Evolutionary conservation across 2,888 invertebrate genomes (phyloP), one percentile per base, ranked within the genome.

Genomic region (Drosophila cognata): DNA sequence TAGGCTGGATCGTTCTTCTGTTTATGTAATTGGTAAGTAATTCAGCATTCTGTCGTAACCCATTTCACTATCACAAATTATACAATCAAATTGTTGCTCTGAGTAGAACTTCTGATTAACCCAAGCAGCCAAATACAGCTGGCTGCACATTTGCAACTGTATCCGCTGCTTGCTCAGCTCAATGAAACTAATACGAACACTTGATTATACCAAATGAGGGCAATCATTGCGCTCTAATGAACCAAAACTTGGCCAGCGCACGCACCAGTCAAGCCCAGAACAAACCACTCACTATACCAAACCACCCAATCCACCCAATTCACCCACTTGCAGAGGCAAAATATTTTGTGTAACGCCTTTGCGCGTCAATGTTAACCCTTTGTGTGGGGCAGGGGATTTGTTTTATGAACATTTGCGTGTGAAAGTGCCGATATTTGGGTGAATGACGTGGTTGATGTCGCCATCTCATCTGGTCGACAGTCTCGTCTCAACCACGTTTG

Each of bases 191-290:
- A 84, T 84, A 84, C 77, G 85, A 79, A 59, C 83, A 89, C 83
- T 89, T 85, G 85, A 86, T 86, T 89, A 86, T 82, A 71, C 74
- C 85, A 87, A 86, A 89, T 86, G 86, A 89, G 86, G 89, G 75
- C 85, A 86, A 86, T 86, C 88, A 86, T 85, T 71, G 85, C 69
- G 85, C 89, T 89, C 88, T 89, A 86, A 89, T 86, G 90, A 89
- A 88, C 90, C 90, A 89, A 85, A 88, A 85, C 81, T 85, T 64
- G 80, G 68, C 66, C 56, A 71, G 64, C 85, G 71, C 85, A 89
- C 88, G 83, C 82, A 66, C 77, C 71, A 64, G 72, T 48, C 70
- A 58, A 48, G 33, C 51, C 29, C 38, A 51, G 50, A 35, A 21
- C 36, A 65, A 35, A 11, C 50, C 63, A 63, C 46, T 21, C 65